A percentile compares a stretch with the other conserved stretches of the same genome.
phyloP scores from a whole-genome alignment of 2,113 vertebrate genomes.

The Nansenia antarctica region DNA sequence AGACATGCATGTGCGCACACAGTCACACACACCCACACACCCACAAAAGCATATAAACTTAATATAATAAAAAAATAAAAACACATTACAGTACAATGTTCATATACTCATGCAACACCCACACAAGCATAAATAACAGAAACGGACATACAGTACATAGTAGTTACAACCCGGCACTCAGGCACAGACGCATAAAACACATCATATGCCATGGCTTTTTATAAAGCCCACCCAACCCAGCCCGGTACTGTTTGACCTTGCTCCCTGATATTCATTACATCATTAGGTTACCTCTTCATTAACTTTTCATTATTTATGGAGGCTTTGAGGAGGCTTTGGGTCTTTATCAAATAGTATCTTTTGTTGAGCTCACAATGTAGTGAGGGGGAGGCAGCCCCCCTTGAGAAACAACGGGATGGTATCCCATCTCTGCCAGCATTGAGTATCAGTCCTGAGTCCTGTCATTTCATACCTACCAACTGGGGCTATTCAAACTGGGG shows the following conservation, averaged over 20 bases:
- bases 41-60: not conserved
- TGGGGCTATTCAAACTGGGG: not conserved
- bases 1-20: slow-evolving; percentile 5
- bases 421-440: slow-evolving; percentile 30
- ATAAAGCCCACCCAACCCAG: slow-evolving; percentile 56
- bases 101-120: too few relatives aligned
- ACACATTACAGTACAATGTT: too few relatives aligned
- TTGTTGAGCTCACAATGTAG: slow-evolving; percentile 33
- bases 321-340: slow-evolving; percentile 50
- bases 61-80: too few relatives aligned
- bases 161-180: slow-evolving; percentile 4
- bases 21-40: slow-evolving; percentile 2
- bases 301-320: slow-evolving; percentile 85
- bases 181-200: slow-evolving; percentile 13
- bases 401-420: slow-evolving; percentile 30
- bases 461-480: slow-evolving; percentile 26
- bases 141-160: not conserved
- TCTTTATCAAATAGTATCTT: slow-evolving; percentile 69
- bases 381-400: not conserved
- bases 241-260: slow-evolving; percentile 77
- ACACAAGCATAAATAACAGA: slow-evolving; percentile 19
- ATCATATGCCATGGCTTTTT: slow-evolving; percentile 48
- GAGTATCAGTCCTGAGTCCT: slow-evolving; percentile 29
- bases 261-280: slow-evolving; percentile 82
- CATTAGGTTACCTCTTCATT: slow-evolving; percentile 86